These are phyloP conservation scores for Epinotia demarniana DNA, from an alignment of 2,888 invertebrate species.

Conservation along the genomic window DNA sequence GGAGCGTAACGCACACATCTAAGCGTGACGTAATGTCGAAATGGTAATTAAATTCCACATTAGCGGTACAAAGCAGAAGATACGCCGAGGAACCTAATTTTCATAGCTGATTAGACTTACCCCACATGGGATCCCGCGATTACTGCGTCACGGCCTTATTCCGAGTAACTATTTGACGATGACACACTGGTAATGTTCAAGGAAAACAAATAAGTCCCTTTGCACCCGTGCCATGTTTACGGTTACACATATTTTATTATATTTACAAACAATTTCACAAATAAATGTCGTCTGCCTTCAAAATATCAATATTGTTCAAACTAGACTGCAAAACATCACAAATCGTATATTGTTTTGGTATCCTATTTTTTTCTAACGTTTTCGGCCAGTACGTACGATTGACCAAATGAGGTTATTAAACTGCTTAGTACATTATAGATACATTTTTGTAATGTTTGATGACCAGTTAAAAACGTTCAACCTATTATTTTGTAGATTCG, in stretches of 20 bases:
- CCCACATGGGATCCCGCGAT: slow-evolving; percentile 77
- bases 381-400: background rate
- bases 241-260: background rate
- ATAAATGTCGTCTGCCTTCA: too few relatives aligned
- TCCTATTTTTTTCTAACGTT: background rate
- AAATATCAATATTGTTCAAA: too few relatives aligned
- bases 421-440: background rate
- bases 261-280: too few relatives aligned
- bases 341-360: background rate
- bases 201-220: background rate
- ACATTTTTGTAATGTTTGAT: background rate
- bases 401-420: background rate
- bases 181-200: slow-evolving; percentile 13
- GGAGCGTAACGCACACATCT: slow-evolving; percentile 51
- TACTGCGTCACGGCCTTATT: slow-evolving; percentile 63
- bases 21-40: slow-evolving; percentile 73
- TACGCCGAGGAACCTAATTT: slow-evolving; percentile 82
- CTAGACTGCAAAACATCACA: background rate
- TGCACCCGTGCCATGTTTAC: background rate
- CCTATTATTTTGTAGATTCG: background rate
- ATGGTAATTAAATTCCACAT: slow-evolving; percentile 83
- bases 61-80: slow-evolving; percentile 80
- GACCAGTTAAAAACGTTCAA: background rate
- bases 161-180: slow-evolving; percentile 46
- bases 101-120: slow-evolving; percentile 83